A percentile compares a stretch with the other conserved stretches of the same genome.
phyloP scores from a whole-genome alignment of 2,113 vertebrate species.

The Calyptommatus sinebrachiatus region DNA sequence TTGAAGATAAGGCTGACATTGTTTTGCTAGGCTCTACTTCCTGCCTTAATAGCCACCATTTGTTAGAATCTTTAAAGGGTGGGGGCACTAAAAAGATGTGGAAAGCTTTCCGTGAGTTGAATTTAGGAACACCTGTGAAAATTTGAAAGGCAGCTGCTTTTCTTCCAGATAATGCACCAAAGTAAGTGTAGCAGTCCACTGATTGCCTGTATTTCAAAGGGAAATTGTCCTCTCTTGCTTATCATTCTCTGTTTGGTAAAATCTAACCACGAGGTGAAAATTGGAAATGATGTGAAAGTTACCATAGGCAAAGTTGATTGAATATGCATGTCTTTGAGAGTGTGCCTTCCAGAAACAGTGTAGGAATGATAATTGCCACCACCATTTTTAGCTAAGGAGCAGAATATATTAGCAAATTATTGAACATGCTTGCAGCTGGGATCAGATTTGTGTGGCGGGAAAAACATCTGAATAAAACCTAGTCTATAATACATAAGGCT shows the following conservation, averaged over 20 bases:
- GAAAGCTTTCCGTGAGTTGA: not conserved
- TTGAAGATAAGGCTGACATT: slow-evolving; percentile 5
- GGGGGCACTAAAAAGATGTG: not conserved
- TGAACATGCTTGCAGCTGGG: slow-evolving; percentile 6
- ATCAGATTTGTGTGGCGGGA: not conserved
- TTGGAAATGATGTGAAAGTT: slow-evolving; percentile 15
- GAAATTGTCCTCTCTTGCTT: not conserved
- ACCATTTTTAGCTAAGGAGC: slow-evolving; percentile 10
- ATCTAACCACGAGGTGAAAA: slow-evolving; percentile 4
- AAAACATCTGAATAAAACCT: not conserved
- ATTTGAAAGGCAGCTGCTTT: not conserved
- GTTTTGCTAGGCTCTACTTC: slow-evolving; percentile 14
- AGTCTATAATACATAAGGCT: not conserved
- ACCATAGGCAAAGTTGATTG: not conserved
- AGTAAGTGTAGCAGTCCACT: not conserved
- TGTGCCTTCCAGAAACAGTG: slow-evolving; percentile 12
- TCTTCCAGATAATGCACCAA: slow-evolving; percentile 15
- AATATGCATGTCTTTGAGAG: not conserved
- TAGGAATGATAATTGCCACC: slow-evolving; percentile 24
- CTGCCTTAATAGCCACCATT: slow-evolving; percentile 13
- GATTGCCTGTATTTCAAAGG: slow-evolving; percentile 14
- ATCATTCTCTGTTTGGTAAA: not conserved
- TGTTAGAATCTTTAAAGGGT: slow-evolving; percentile 9
- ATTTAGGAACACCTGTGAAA: slow-evolving; percentile 25
- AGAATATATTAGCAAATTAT: slow-evolving; percentile 6